A percentile compares a stretch with the other conserved stretches of the same genome.
phyloP scores from a whole-genome alignment of 2,888 invertebrate species.

The Brachyptera risi region DNA sequence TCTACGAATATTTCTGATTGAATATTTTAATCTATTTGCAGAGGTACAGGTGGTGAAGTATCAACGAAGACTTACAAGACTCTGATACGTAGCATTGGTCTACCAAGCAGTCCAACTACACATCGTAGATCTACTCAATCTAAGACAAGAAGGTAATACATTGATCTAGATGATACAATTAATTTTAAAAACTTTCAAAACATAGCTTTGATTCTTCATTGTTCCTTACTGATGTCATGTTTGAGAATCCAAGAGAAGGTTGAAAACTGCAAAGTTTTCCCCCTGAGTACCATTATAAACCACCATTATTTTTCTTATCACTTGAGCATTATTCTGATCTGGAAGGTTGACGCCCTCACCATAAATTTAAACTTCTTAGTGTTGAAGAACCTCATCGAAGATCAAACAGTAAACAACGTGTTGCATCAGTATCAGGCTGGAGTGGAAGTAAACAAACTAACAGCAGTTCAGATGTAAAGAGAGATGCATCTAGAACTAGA shows the following conservation, averaged over 20 bases:
- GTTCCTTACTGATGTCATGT: too few relatives aligned
- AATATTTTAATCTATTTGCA: conserved; percentile 27
- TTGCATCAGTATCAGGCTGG: conserved; percentile 4
- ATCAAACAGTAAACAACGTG: conserved; percentile 23
- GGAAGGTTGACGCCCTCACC: too few relatives aligned
- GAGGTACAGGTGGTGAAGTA: conserved; percentile 52
- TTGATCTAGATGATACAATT: too few relatives aligned
- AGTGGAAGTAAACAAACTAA: neutral
- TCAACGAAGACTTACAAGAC: conserved; percentile 73
- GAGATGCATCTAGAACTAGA: conserved; percentile 40
- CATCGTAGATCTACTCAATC: conserved; percentile 55
- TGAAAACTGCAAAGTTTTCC: too few relatives aligned
- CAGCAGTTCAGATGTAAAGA: neutral
- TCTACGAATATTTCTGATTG: neutral
- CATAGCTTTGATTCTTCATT: neutral
- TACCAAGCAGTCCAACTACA: conserved; percentile 70
- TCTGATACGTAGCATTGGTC: conserved; percentile 73
- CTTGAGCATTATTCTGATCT: too few relatives aligned
- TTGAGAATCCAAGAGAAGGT: too few relatives aligned
- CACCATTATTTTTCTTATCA: too few relatives aligned
- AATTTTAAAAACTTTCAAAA: too few relatives aligned
- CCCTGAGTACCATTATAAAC: too few relatives aligned
- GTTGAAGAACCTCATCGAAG: conserved; percentile 18
- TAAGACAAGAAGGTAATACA: conserved; percentile 12
- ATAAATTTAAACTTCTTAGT: too few relatives aligned